Percentiles rank a stretch among this genome's conserved stretches.
Evolutionary conservation across 1,140 invertebrate species (phyloP).

Genomic region (Procambarus clarkii): DNA sequence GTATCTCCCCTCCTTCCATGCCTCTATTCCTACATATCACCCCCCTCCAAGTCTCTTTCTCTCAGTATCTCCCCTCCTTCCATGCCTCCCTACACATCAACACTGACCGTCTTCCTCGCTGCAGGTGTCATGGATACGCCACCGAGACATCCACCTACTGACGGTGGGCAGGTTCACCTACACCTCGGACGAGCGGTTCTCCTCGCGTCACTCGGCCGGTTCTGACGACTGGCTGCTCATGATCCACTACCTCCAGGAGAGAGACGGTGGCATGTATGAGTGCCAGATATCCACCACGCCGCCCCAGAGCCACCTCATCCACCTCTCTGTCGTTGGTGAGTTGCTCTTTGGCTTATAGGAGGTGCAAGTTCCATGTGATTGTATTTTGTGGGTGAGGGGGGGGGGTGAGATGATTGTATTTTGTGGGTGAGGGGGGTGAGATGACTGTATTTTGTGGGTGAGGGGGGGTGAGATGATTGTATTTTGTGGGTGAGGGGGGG

Average conservation of each 20-base stretch:
- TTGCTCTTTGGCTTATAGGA: no score
- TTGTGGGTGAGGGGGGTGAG: no score
- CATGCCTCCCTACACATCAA: not conserved
- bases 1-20: no score
- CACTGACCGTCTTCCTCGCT: not conserved
- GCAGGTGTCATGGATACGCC: conserved; percentile 28
- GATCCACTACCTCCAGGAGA: conserved; percentile 38
- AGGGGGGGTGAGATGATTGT: no score
- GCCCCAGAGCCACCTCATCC: conserved; percentile 18
- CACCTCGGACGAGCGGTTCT: conserved; percentile 27
- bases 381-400: no score
- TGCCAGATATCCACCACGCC: conserved; percentile 37
- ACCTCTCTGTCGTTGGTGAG: conserved; percentile 38
- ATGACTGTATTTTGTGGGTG: no score
- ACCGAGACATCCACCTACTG: conserved; percentile 30
- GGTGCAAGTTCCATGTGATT: no score
- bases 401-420: no score
- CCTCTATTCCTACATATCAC: no score
- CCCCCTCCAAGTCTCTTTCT: no score
- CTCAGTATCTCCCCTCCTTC: not conserved
- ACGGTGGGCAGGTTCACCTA: conserved; percentile 20
- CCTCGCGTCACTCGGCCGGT: not conserved
- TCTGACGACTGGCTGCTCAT: conserved; percentile 31
- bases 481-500: no score
- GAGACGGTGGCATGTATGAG: conserved; percentile 24